Evolutionary conservation across 2,888 invertebrate genomes (phyloP).

Genomic region (Acanthosepion lycidas): DNA sequence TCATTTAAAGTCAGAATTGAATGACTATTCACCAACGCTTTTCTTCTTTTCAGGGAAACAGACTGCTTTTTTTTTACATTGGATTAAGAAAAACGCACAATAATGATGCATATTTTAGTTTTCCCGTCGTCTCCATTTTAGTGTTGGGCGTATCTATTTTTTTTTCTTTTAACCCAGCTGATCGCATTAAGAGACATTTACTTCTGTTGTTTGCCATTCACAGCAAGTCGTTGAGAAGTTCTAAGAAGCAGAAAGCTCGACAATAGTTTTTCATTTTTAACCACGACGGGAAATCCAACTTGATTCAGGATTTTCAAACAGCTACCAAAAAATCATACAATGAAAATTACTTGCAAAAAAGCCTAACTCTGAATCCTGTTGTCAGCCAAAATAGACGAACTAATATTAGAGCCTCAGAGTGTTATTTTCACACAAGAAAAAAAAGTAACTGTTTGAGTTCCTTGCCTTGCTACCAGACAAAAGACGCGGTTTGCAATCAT

Average conservation of each 20-base stretch:
- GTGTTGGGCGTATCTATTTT: not conserved
- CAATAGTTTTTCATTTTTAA: not conserved
- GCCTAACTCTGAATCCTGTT: not conserved
- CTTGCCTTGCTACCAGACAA: not conserved
- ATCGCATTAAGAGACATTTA: not conserved
- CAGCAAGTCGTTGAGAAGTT: not conserved
- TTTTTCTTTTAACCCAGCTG: not conserved
- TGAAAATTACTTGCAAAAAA: not conserved
- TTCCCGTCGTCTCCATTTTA: not conserved
- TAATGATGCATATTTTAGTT: not conserved
- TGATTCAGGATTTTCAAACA: not conserved
- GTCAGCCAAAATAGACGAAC: not conserved
- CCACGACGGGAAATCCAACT: not conserved
- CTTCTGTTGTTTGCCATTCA: not conserved
- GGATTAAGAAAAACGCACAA: not conserved
- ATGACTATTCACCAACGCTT: not conserved
- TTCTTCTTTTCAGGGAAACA: not conserved
- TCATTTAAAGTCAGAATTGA: too few relatives aligned
- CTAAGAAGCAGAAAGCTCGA: not conserved
- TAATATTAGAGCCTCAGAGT: not conserved
- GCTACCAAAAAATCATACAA: not conserved
- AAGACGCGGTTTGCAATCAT: not conserved
- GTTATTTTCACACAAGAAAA: not conserved
- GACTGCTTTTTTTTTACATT: not conserved
- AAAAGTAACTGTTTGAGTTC: not conserved